phyloP scores from a whole-genome alignment of 1,140 invertebrate species.

The Branchinecta lindahli region DNA sequence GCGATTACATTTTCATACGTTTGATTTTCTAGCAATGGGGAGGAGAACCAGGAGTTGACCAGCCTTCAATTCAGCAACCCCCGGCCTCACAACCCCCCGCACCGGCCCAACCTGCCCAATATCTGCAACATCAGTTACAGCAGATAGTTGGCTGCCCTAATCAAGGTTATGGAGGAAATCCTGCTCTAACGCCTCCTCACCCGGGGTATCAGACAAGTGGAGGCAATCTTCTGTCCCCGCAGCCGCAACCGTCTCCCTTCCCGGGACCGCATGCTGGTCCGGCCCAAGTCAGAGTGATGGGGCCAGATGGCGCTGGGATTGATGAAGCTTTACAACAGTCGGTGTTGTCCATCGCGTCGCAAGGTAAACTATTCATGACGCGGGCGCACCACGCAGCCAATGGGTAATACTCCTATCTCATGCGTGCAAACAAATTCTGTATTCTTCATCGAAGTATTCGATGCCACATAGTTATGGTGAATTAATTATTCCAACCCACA shows the following conservation, averaged over 20 bases:
- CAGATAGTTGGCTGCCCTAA: slow-evolving; percentile 25
- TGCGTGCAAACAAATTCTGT: no score
- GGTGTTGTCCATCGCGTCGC: slow-evolving; percentile 73
- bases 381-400: no score
- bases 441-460: no score
- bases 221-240: slow-evolving; percentile 34
- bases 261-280: slow-evolving; percentile 38
- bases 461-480: no score
- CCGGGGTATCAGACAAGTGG: slow-evolving; percentile 36
- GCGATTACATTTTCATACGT: no score
- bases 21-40: background rate
- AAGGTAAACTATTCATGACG: slow-evolving; percentile 39
- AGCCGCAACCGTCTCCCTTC: slow-evolving; percentile 23
- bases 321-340: slow-evolving; percentile 83
- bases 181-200: slow-evolving; percentile 21
- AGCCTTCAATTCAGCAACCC: slow-evolving; percentile 16
- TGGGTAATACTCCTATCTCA: no score
- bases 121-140: slow-evolving; percentile 47
- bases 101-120: slow-evolving; percentile 31
- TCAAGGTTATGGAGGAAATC: slow-evolving; percentile 22
- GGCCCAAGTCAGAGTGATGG: slow-evolving; percentile 67
- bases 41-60: background rate
- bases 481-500: no score
- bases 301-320: slow-evolving; percentile 64
- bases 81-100: slow-evolving; percentile 24